These are phyloP conservation scores for Oreochromis grahami DNA, from an alignment of 2,797 vertebrate species.

Conservation along the genomic window DNA sequence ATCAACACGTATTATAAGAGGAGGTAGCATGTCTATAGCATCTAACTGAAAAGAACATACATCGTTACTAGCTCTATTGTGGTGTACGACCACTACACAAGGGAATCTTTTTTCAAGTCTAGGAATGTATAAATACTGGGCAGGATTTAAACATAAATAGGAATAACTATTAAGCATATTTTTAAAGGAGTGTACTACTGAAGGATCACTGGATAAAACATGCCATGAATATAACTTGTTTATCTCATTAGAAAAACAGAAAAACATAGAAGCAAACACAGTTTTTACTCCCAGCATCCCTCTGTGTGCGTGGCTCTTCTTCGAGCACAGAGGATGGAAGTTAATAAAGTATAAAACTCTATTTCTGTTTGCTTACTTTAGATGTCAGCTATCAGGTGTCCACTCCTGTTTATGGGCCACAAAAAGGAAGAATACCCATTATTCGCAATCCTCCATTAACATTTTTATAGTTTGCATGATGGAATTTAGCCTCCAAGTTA, in stretches of 20 bases:
- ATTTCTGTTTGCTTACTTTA: accelerated
- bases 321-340: accelerated
- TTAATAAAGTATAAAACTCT: neutral
- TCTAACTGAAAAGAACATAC: neutral
- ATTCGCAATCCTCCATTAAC: neutral
- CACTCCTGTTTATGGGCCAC: neutral
- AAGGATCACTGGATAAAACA: neutral
- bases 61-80: accelerated
- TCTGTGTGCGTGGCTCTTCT: neutral
- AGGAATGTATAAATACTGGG: neutral
- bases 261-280: neutral
- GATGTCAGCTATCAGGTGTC: neutral
- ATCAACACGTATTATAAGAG: neutral
- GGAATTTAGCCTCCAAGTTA: neutral
- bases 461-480: neutral
- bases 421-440: neutral
- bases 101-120: neutral
- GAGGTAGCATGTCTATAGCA: neutral
- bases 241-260: neutral
- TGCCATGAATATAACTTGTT: neutral
- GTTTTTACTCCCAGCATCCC: neutral
- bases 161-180: neutral
- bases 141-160: accelerated
- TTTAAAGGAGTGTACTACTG: neutral
- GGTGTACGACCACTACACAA: neutral